Conservation (phyloP, 2,797 vertebrate species). For the Labeo calbasu region DNA sequence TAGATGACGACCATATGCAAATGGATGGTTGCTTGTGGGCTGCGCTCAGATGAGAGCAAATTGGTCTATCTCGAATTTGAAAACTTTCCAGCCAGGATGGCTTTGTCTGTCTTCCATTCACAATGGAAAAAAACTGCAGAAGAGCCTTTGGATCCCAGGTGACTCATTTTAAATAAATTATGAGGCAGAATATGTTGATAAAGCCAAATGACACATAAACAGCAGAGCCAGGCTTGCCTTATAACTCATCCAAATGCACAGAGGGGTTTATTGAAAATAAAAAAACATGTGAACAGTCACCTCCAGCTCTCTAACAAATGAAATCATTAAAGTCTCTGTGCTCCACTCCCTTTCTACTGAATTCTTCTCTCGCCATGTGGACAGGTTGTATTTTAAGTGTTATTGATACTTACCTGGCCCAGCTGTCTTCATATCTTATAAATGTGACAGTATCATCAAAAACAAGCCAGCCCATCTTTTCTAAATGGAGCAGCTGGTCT, state of each 20-base stretch:
- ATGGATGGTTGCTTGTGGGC: neutral
- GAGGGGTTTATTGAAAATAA: slow-evolving; percentile 5
- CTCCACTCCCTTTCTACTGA: slow-evolving; percentile 58
- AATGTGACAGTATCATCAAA: slow-evolving; percentile 52
- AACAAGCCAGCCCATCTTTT: slow-evolving; percentile 37
- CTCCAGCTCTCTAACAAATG: slow-evolving; percentile 76
- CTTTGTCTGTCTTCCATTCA: slow-evolving; percentile 38
- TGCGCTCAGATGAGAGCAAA: slow-evolving; percentile 26
- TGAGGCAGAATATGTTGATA: slow-evolving; percentile 37
- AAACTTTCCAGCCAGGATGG: slow-evolving; percentile 17
- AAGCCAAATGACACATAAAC: slow-evolving; percentile 33
- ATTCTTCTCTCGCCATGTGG: slow-evolving; percentile 48
- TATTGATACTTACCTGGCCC: slow-evolving; percentile 65
- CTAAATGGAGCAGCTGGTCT: slow-evolving; percentile 16
- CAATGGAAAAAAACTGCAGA: neutral
- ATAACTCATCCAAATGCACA: slow-evolving; percentile 35
- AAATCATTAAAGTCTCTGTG: slow-evolving; percentile 61
- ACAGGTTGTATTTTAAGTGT: slow-evolving; percentile 58
- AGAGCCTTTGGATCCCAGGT: slow-evolving; percentile 21
- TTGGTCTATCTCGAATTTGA: slow-evolving; percentile 30
- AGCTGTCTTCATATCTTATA: slow-evolving; percentile 53
- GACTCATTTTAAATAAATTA: slow-evolving; percentile 51
- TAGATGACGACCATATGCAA: neutral
- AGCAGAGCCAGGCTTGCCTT: slow-evolving; percentile 7
- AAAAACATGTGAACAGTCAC: slow-evolving; percentile 65